A percentile compares a stretch with the other conserved stretches of the same genome.
phyloP scores from a whole-genome alignment of 2,113 vertebrate genomes.

The Desmodus rotundus region DNA sequence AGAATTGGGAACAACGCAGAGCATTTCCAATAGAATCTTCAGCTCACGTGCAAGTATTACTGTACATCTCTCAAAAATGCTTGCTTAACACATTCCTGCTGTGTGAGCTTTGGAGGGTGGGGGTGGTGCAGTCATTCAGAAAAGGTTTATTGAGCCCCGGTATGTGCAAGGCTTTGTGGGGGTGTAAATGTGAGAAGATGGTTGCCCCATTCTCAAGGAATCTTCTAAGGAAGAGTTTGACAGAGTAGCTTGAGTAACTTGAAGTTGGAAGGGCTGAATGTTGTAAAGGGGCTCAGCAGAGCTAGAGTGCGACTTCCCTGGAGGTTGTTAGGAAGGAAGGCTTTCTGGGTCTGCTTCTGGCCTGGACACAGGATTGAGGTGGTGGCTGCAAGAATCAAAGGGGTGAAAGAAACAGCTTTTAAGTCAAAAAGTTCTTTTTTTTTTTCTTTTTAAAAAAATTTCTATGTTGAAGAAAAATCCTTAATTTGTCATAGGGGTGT shows the following conservation, averaged over 20 bases:
- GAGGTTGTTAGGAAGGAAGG: not conserved
- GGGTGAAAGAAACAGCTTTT: not conserved
- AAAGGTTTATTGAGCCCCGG: not conserved
- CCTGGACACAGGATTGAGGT: not conserved
- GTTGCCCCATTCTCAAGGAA: not conserved
- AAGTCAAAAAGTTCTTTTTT: not conserved
- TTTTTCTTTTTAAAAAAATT: not conserved
- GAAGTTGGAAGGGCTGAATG: not conserved
- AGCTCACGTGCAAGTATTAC: not conserved
- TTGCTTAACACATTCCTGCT: not conserved
- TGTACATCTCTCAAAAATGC: not conserved
- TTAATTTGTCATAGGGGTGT: not conserved
- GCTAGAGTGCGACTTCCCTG: not conserved
- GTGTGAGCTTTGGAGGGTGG: not conserved
- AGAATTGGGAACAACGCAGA: not conserved
- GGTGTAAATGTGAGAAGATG: not conserved
- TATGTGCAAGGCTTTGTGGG: not conserved
- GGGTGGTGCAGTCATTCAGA: not conserved
- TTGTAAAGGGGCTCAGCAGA: not conserved
- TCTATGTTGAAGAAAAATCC: not conserved
- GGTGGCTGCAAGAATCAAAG: not conserved
- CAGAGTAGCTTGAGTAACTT: not conserved
- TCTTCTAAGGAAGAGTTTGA: slow-evolving; percentile 30
- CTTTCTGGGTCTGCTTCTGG: not conserved
- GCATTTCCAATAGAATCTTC: not conserved